Conservation (phyloP, 1,140 invertebrate species). For the Nephotettix cincticeps region DNA sequence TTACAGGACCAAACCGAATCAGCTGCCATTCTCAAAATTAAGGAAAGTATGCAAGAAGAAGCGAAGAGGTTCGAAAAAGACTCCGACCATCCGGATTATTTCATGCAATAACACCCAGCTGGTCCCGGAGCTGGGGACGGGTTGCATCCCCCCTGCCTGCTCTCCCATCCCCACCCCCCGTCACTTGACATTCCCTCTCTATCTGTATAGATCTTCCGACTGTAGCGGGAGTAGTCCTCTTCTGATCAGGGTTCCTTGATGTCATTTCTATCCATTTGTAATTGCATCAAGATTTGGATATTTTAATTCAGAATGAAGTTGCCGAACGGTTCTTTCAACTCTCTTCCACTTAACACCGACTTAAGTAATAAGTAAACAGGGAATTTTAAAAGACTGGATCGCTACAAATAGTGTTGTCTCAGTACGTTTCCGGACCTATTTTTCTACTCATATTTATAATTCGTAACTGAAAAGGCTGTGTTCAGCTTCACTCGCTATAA, state of each 20-base stretch:
- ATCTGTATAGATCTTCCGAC: neutral
- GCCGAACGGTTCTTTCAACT: too few species aligned
- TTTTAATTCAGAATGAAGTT: too few species aligned
- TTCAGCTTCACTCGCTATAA: too few species aligned
- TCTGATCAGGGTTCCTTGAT: neutral
- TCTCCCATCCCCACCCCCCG: neutral
- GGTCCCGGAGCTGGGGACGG: neutral
- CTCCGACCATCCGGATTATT: conserved; percentile 94
- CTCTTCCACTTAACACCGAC: too few species aligned
- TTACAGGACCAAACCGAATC: conserved; percentile 87
- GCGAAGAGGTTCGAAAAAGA: conserved; percentile 99
- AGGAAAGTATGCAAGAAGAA: conserved; percentile 99
- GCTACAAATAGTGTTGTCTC: too few species aligned
- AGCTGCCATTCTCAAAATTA: conserved; percentile 98
- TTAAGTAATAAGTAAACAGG: too few species aligned
- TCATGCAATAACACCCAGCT: conserved; percentile 62
- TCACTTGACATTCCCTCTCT: conserved; percentile 10
- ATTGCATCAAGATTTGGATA: too few species aligned
- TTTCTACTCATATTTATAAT: too few species aligned
- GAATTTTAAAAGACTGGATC: too few species aligned
- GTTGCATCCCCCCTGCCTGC: neutral
- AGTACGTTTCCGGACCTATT: too few species aligned
- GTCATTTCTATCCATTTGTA: too few species aligned
- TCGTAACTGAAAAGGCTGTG: too few species aligned
- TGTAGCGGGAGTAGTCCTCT: neutral